Percentiles rank a stretch among this genome's conserved stretches.
Evolutionary conservation across 23 tunicate species (phyloP).

Genomic region (Ascidia mentula): DNA sequence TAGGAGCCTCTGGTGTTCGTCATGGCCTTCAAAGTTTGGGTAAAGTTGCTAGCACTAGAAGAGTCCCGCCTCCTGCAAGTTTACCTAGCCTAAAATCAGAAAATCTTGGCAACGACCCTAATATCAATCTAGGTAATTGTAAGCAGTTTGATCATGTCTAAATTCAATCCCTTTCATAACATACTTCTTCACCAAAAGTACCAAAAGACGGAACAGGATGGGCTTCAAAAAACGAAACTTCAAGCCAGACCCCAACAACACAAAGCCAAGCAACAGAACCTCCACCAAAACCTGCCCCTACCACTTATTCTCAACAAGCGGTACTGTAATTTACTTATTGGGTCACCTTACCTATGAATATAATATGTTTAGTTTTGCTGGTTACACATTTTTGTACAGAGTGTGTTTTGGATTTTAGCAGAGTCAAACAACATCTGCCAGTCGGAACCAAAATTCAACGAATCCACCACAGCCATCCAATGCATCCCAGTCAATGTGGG

Average conservation of each 20-base stretch:
- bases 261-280: constrained; percentile 32
- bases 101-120: constrained; percentile 93
- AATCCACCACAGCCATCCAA: constrained; percentile 29
- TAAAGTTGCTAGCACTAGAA: constrained; percentile 81
- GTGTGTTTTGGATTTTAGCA: neutral
- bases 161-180: neutral
- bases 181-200: constrained; percentile 28
- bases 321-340: neutral
- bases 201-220: constrained; percentile 99
- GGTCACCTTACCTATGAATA: neutral
- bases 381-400: no score
- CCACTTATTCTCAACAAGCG: constrained; percentile 45
- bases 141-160: neutral
- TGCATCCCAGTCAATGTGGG: constrained; percentile 34
- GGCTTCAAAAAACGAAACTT: constrained; percentile 87
- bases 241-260: constrained; percentile 30
- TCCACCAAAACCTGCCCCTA: constrained; percentile 42
- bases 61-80: constrained; percentile 97
- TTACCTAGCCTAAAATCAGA: constrained; percentile 94
- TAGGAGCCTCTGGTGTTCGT: constrained; percentile 47
- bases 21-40: constrained; percentile 99
- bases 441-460: constrained; percentile 24
- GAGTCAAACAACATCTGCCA: constrained; percentile 13
- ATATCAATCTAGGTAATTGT: constrained; percentile 59
- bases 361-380: neutral